Percentiles rank a stretch among this genome's conserved stretches.
Conservation (phyloP, 2,888 invertebrate species). For the Ichneumoninae sp. region DNA sequence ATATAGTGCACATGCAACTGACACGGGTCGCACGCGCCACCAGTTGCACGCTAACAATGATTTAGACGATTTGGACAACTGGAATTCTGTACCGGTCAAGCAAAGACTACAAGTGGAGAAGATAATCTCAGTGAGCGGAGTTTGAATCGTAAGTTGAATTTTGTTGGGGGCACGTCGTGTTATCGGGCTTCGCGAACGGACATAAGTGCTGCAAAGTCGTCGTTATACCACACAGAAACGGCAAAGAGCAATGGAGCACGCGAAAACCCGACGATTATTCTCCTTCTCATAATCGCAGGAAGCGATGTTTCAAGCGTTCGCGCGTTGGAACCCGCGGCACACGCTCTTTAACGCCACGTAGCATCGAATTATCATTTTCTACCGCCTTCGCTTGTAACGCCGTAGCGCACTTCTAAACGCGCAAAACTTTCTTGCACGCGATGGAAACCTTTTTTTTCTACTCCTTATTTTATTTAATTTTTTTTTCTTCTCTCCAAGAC, state of each 20-base stretch:
- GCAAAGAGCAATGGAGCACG: slow-evolving; percentile 47
- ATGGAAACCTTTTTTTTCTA: slow-evolving; percentile 31
- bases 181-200: background rate
- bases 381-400: slow-evolving; percentile 12
- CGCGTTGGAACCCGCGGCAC: slow-evolving; percentile 35
- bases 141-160: background rate
- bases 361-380: slow-evolving; percentile 54
- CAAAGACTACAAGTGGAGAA: slow-evolving; percentile 6
- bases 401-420: slow-evolving; percentile 30
- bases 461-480: background rate
- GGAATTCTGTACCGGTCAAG: slow-evolving; percentile 54
- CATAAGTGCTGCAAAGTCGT: slow-evolving; percentile 7
- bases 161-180: background rate
- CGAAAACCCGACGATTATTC: slow-evolving; percentile 55
- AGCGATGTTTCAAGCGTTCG: slow-evolving; percentile 59
- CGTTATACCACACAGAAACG: slow-evolving; percentile 17
- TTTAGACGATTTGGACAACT: slow-evolving; percentile 55
- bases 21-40: slow-evolving; percentile 58
- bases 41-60: slow-evolving; percentile 50
- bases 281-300: slow-evolving; percentile 65
- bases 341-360: slow-evolving; percentile 52
- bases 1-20: slow-evolving; percentile 7
- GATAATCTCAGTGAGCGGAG: slow-evolving; percentile 46
- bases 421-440: slow-evolving; percentile 56
- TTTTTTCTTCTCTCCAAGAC: background rate